Evolutionary conservation across 2,113 vertebrate genomes (phyloP).

Genomic region (Lamprotornis superbus): DNA sequence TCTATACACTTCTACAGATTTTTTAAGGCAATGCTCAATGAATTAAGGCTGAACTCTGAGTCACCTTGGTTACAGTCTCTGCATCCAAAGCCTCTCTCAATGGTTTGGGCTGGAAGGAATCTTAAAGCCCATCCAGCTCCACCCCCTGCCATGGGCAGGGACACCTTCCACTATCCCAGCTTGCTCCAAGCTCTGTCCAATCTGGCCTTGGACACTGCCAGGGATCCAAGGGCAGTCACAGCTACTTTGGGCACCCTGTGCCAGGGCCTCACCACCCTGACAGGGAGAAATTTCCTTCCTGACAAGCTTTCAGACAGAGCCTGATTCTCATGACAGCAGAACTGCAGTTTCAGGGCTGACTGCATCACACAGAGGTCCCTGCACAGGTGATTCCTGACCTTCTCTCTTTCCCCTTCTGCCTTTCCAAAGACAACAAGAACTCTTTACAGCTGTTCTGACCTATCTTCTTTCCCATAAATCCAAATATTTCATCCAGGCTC

Average conservation of each 20-base stretch:
- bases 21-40: not conserved
- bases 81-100: not conserved
- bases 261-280: accelerated
- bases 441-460: not conserved
- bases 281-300: not conserved
- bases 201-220: not conserved
- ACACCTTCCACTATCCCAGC: accelerated
- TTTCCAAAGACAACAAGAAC: not conserved
- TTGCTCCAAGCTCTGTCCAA: accelerated
- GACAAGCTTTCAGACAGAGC: not conserved
- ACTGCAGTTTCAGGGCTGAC: not conserved
- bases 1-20: not conserved
- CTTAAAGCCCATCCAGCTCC: not conserved
- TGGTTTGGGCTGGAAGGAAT: not conserved
- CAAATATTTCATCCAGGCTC: not conserved
- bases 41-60: not conserved
- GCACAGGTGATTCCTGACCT: not conserved
- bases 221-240: not conserved
- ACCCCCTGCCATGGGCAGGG: not conserved
- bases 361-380: not conserved
- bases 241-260: not conserved
- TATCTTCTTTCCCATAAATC: not conserved
- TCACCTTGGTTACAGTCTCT: not conserved
- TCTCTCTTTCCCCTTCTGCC: not conserved
- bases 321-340: not conserved